Evolutionary conservation across 2,797 vertebrate species (phyloP), one percentile per base, ranked within the genome.

Genomic region (Chromis chromis): DNA sequence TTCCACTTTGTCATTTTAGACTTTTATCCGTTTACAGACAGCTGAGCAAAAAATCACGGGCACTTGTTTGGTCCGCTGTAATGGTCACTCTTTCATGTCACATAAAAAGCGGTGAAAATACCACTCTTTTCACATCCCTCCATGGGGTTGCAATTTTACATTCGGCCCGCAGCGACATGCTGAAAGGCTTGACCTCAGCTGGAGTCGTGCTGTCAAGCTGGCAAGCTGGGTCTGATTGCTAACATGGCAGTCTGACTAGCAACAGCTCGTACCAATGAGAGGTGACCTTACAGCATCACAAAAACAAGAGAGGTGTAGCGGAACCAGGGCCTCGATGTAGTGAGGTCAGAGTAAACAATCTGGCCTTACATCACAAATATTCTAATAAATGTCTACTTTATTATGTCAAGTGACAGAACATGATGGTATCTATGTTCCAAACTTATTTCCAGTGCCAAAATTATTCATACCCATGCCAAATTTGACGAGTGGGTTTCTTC

Each of bases 171-270:
- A 67, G 86, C 33, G 54, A 60, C 65, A 16, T 7, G 36, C 59
- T 74, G 79, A 79, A 81, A 83, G 85, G 60, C 77, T 83, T 82
- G 82, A 90, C 87, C 90, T 81, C 72, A 36, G 50, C 60, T 2
- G 25, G 31, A 62, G 39, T 21, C 13, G 21, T n/a, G 59, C 74
- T 86, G 86, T 89, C 89, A 84, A 42, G 56, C 78, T 74, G 57
- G 66, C 58, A 55, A 81, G 74, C 61, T 52, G 67, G 58, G 59
- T 42, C 53, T 67, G 81, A 88, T 77, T 79, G 69, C 70, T 66
- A 81, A 87, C 87, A 87, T 33, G 71, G 70, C 74, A 74, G 65
- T 58, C 65, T 82, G 81, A 86, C 63, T 52, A 55, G 52, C 78
- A 67, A 53, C 80, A 73, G 53, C 70, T 79, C 21, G 28, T 65